A percentile compares a stretch with the other conserved stretches of the same genome.
phyloP scores from a whole-genome alignment of 2,888 invertebrate genomes.

The Schrankia costaestrigalis region DNA sequence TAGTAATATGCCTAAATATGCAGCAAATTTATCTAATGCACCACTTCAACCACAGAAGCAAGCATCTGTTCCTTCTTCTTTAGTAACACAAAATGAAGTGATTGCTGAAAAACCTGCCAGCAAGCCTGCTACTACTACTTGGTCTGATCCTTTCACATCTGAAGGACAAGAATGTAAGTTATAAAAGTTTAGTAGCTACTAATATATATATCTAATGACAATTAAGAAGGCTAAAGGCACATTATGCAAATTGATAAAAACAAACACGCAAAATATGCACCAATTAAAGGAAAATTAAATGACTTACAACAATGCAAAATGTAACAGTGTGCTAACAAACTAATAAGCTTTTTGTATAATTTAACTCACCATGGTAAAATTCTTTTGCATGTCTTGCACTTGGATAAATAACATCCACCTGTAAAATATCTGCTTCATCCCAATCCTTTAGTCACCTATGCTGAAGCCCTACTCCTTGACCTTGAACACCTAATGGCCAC shows the following conservation, averaged over 20 bases:
- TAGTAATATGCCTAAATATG: constrained; percentile 89
- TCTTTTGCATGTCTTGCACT: constrained; percentile 80
- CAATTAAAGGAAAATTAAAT: constrained; percentile 2
- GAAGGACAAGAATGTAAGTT: constrained; percentile 77
- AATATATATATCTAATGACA: constrained; percentile 8
- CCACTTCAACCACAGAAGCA: constrained; percentile 89
- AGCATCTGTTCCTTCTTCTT: constrained; percentile 60
- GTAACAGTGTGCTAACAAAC: constrained; percentile 12
- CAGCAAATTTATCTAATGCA: constrained; percentile 89
- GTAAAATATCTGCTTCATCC: constrained; percentile 62
- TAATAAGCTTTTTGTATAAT: constrained; percentile 30
- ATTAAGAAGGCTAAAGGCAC: constrained; percentile 23
- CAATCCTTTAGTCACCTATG: constrained; percentile 73
- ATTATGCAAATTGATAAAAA: constrained; percentile 23
- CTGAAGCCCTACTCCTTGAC: constrained; percentile 78
- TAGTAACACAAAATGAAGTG: constrained; percentile 35
- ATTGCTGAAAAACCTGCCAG: constrained; percentile 41
- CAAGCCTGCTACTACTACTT: constrained; percentile 46
- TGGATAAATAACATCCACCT: constrained; percentile 63
- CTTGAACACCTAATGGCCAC: constrained; percentile 80
- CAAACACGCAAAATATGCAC: constrained; percentile 28
- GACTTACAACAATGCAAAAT: too few species aligned
- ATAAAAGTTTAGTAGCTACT: constrained; percentile 4
- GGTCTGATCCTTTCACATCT: constrained; percentile 68
- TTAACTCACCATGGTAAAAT: constrained; percentile 46